Evolutionary conservation across 2,888 invertebrate species (phyloP).

Genomic region (Phengaris alcon): DNA sequence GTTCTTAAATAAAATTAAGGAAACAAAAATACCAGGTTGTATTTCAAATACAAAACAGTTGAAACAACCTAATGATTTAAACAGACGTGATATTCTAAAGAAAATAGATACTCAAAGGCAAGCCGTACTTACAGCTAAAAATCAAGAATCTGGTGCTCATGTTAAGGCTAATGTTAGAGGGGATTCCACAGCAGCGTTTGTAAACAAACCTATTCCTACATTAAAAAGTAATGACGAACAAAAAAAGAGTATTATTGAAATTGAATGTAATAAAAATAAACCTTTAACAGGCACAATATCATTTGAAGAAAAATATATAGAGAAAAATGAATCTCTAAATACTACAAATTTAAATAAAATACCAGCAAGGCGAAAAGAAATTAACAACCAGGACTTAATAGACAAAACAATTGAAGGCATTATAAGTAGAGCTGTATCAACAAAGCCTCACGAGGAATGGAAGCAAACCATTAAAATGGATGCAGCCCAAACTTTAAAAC

Average conservation of each 20-base stretch:
- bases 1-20: slow-evolving; percentile 68
- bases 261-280: slow-evolving; percentile 1
- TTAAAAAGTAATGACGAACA: slow-evolving; percentile 43
- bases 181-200: slow-evolving; percentile 54
- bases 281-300: neutral
- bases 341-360: slow-evolving; percentile 41
- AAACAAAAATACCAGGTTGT: slow-evolving; percentile 55
- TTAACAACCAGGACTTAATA: slow-evolving; percentile 65
- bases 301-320: slow-evolving; percentile 20
- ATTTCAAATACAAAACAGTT: slow-evolving; percentile 63
- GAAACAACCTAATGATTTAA: slow-evolving; percentile 70
- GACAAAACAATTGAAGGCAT: slow-evolving; percentile 71
- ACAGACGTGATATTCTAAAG: slow-evolving; percentile 67
- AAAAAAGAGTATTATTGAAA: slow-evolving; percentile 37
- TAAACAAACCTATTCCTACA: slow-evolving; percentile 41
- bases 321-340: slow-evolving; percentile 42
- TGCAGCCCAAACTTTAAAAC: slow-evolving; percentile 42
- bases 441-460: slow-evolving; percentile 51
- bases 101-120: slow-evolving; percentile 70
- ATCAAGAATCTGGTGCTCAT: slow-evolving; percentile 49
- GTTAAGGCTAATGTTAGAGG: slow-evolving; percentile 52
- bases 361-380: slow-evolving; percentile 50
- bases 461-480: slow-evolving; percentile 31
- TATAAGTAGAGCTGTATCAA: slow-evolving; percentile 54
- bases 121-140: slow-evolving; percentile 50